These are phyloP conservation scores for Spea multiplicata DNA, from an alignment of 2,113 vertebrate species.

Conservation along the genomic window DNA sequence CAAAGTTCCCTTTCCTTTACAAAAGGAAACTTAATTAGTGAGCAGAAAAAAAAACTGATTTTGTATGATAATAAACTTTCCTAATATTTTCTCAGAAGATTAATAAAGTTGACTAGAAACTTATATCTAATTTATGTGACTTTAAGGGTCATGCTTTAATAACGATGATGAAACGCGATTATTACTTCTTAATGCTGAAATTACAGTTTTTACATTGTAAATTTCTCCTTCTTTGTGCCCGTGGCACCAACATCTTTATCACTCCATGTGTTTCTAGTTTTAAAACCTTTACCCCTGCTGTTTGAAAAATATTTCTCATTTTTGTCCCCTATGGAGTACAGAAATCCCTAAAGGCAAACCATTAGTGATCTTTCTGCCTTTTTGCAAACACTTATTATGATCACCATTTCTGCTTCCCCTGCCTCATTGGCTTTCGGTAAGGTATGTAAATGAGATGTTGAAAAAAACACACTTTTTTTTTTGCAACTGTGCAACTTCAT, in stretches of 20 bases:
- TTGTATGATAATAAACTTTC: conserved; percentile 72
- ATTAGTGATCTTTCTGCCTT: conserved; percentile 99
- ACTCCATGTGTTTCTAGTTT: conserved; percentile 99
- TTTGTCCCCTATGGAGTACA: conserved; percentile 99
- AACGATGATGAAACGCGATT: conserved; percentile 99
- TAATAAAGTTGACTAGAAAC: conserved; percentile 80
- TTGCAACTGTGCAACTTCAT: conserved; percentile 98
- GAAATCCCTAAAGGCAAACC: conserved; percentile 99
- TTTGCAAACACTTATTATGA: conserved; percentile 99
- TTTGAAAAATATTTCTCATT: conserved; percentile 99
- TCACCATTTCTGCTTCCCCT: conserved; percentile 93
- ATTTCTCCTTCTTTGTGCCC: conserved; percentile 92
- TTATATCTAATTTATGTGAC: conserved; percentile 88
- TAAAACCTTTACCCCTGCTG: conserved; percentile 99
- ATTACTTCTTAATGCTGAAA: conserved; percentile 99
- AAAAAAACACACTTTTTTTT: conserved; percentile 91
- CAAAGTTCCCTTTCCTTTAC: conserved; percentile 53
- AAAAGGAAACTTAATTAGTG: conserved; percentile 48
- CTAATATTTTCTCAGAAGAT: conserved; percentile 75
- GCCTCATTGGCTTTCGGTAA: conserved; percentile 99
- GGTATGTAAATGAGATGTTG: conserved; percentile 99
- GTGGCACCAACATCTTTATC: conserved; percentile 99
- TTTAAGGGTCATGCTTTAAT: conserved; percentile 97
- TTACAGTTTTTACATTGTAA: conserved; percentile 96
- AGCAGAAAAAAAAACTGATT: conserved; percentile 53